Conservation (phyloP, 2,113 vertebrate genomes). For the Hassar affinis region DNA sequence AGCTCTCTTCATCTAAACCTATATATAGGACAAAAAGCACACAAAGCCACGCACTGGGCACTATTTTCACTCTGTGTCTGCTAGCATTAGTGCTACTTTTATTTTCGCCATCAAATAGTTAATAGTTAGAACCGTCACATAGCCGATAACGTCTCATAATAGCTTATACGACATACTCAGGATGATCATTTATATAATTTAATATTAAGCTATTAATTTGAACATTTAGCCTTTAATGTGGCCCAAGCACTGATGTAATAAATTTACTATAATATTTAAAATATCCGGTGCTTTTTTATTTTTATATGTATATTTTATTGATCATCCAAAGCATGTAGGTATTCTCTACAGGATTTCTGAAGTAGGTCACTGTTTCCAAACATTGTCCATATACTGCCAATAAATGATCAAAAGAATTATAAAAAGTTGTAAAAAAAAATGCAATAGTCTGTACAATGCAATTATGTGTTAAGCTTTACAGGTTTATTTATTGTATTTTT, state of each 20-base stretch:
- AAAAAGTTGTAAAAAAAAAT: background rate
- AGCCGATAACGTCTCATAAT: background rate
- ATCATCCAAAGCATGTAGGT: background rate
- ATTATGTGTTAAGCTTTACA: too few species aligned
- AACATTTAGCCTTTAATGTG: background rate
- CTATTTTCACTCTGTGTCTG: background rate
- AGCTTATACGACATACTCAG: background rate
- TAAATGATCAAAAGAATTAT: background rate
- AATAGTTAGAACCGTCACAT: background rate
- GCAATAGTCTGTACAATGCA: background rate
- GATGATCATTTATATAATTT: constrained; percentile 1
- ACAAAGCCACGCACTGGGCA: background rate
- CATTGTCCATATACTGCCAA: background rate
- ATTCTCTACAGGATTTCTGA: background rate
- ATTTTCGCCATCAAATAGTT: background rate
- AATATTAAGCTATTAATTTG: background rate
- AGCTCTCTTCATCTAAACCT: constrained; percentile 23
- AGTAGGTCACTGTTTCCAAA: background rate
- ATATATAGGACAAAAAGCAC: constrained; percentile 3
- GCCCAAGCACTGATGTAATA: background rate
- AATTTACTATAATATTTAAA: background rate
- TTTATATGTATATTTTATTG: background rate
- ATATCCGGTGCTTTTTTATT: background rate
- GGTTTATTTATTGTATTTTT: too few species aligned
- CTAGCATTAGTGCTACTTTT: background rate